Conservation (phyloP, 30 jellyfish, hydroid and myxozoan species). For the Rhopilema esculentum region DNA sequence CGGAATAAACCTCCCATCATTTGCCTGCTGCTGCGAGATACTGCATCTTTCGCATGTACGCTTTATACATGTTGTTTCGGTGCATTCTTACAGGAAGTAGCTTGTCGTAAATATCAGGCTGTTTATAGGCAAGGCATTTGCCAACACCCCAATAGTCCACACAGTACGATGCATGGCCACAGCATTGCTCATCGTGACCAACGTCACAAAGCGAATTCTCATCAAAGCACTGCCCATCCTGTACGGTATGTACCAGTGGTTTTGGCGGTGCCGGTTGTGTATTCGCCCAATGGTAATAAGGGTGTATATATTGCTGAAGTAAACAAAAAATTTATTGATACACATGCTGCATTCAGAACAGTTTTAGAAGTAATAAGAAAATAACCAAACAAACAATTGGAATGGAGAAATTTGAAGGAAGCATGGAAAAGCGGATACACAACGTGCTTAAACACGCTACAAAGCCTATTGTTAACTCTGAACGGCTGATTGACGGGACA, state of each 20-base stretch:
- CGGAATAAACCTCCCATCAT: not conserved
- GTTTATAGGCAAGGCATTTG: slow-evolving; percentile 81
- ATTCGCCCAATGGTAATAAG: slow-evolving; percentile 61
- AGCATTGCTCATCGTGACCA: slow-evolving; percentile 93
- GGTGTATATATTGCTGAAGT: slow-evolving; percentile 51
- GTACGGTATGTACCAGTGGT: slow-evolving; percentile 37
- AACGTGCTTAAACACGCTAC: too few relatives aligned
- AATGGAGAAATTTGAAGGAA: too few relatives aligned
- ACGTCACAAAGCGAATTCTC: slow-evolving; percentile 87
- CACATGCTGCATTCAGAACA: not conserved
- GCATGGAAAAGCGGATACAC: too few relatives aligned
- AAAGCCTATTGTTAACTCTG: too few relatives aligned
- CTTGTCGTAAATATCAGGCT: slow-evolving; percentile 59
- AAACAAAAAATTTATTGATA: not conserved
- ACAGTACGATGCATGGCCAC: slow-evolving; percentile 95
- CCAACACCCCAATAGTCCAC: slow-evolving; percentile 95
- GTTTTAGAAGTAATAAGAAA: not conserved
- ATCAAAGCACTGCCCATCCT: slow-evolving; percentile 83
- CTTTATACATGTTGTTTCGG: slow-evolving; percentile 78
- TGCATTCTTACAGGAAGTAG: slow-evolving; percentile 67
- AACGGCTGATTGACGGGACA: too few relatives aligned
- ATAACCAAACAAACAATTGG: too few relatives aligned
- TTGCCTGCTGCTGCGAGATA: slow-evolving; percentile 23
- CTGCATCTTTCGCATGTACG: slow-evolving; percentile 34
- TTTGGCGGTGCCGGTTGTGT: slow-evolving; percentile 46